Evolutionary conservation across 2,888 invertebrate species (phyloP), one percentile per base, ranked within the genome.

Genomic region (Noctua pronuba): DNA sequence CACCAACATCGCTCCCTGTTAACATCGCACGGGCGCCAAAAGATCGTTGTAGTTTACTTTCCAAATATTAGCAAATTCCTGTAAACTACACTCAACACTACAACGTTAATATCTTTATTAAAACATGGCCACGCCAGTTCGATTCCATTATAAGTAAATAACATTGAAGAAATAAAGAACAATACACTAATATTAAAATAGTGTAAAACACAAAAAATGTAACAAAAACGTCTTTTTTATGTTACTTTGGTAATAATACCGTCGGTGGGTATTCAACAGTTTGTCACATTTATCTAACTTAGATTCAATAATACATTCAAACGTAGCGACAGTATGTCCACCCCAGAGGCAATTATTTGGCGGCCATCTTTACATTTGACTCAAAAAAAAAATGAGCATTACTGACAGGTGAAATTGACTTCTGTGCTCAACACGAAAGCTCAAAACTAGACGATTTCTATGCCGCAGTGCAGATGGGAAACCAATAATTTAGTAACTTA

Each of bases 231-330:
- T 89, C 89, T 88, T 88, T 85, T 84, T 70, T 71, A 73, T 79
- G 58, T 81, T 77, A 73, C 64, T 80, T 75, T 83, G 88, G 88
- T 78, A 86, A 79, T 81, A 58, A 84, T 77, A 87, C 88, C 87
- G 73, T 90, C 90, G 90, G 90, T 90, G 90, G 90, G 90, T 87
- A 80, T 82, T 80, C 38, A 73, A 79, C 24, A 80, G 60, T 62
- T 79, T 73, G 66, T 66, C 66, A 75, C 21, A 52, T 75, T 60
- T 70, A 67, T n/a, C 5, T 77, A 71, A 72, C n/a, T 41, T 46
- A 66, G 1, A 24, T 83, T 83, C 31, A 70, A 70, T 60, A 69
- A 52, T 38, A 35, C 46, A 38, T 24, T 58, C 24, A 24, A 80
- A 80, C 24, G 28, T 41, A 44, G 3, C 24, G 24, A n/a, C 13